Evolutionary conservation across 2,888 invertebrate species (phyloP).

Genomic region (Cryptus viduatorius): DNA sequence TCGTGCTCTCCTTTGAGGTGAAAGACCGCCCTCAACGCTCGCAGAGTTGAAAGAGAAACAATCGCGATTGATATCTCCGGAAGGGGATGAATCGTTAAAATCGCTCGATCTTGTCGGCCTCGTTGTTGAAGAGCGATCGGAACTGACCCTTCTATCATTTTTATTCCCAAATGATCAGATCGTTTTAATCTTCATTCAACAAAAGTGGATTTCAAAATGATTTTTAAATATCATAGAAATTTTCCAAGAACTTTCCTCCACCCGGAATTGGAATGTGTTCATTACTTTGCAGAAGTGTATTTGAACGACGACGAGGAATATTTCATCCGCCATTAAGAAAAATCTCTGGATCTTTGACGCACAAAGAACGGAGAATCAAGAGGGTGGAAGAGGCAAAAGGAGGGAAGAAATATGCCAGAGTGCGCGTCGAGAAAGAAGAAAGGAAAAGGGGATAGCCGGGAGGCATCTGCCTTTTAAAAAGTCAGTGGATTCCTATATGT

Average conservation of each 20-base stretch:
- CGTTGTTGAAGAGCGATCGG: conserved; percentile 25
- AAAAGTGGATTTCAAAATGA: too few relatives aligned
- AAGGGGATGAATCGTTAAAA: conserved; percentile 1
- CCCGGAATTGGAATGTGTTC: conserved; percentile 1
- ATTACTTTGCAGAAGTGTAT: conserved; percentile 22
- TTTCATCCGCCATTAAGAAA: conserved; percentile 44
- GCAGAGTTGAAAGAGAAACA: conserved; percentile 26
- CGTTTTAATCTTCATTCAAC: too few relatives aligned
- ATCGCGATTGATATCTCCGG: conserved; percentile 51
- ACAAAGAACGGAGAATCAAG: conserved; percentile 57
- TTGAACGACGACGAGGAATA: conserved; percentile 14
- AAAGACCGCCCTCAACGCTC: background rate
- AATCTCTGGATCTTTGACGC: conserved; percentile 34
- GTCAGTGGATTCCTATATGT: conserved; percentile 30
- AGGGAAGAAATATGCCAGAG: background rate
- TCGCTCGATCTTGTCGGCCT: conserved; percentile 5
- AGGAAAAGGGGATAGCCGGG: conserved; percentile 50
- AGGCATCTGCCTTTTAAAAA: conserved; percentile 58
- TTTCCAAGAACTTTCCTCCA: too few relatives aligned
- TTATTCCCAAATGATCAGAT: too few relatives aligned
- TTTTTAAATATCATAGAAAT: too few relatives aligned
- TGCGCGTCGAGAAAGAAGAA: conserved; percentile 19
- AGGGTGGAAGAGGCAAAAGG: conserved; percentile 7
- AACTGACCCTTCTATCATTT: too few relatives aligned
- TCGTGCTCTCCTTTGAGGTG: background rate